Base-by-base conservation (phyloP, 2,113 vertebrate genomes). In the Tyrannus savana region DNA sequence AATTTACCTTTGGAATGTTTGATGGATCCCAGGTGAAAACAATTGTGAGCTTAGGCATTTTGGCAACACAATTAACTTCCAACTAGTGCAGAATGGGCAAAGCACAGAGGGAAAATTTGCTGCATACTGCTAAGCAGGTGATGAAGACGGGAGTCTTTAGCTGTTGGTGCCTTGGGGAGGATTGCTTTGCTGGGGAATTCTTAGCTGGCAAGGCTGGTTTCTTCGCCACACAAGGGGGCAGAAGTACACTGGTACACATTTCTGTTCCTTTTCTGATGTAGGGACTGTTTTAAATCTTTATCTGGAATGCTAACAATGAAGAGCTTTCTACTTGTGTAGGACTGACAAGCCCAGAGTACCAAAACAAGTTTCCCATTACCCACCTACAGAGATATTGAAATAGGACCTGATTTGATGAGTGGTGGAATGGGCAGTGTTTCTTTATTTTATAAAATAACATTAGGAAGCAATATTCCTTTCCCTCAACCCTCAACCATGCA, bases 401-500 rank as follows among this genome's bases (percentile, higher is more conserved):
- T 24, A 74, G 18, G 23, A 27, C 19, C 60, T 77, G 30, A 17
- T 3, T 2, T 59, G 73, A 35, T 62, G 63, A 44, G n/a, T 41
- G 46, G 30, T 35, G 73, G 25, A 88, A 60, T 50, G 14, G 46
- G 12, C 37, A 33, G 0, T 39, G 44, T 56, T 76, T 35, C 33
- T 87, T 87, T 59, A 17, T 47, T 62, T 63, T 44, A 21, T 64
- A 41, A 33, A 80, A 24, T 49, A 46, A 47, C 35, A 16, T 41
- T 17, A 50, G 37, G 28, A 76, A 49, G 46, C 42, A 25, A 19
- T 12, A 9, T 33, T 81, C 24, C 16, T 89, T 91, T 59, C 0
- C 0, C 28, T 88, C 13, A n/a, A n/a, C n/a, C n/a, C n/a, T n/a
- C n/a, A 49, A 0, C 19, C 0, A 0, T 62, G 59, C 2, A 18